Evolutionary conservation across 2,888 invertebrate genomes (phyloP), one percentile per base, ranked within the genome.

Genomic region (Lasioglossum vierecki): DNA sequence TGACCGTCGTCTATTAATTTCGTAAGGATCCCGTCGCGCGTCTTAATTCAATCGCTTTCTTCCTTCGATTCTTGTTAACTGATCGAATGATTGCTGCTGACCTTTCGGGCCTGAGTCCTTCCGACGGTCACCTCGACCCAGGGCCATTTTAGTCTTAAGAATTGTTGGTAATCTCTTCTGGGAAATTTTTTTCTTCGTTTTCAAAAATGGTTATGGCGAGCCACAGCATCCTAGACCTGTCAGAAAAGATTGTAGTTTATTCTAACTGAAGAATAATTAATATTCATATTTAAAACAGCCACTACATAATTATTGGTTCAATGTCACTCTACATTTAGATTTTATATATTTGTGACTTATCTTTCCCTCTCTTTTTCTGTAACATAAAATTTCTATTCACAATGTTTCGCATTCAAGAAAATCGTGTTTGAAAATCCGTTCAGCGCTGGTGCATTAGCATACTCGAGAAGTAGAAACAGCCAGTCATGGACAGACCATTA

Each of bases 1-100:
- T 53, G 53, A 49, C 75, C 60, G 39, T 68, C 41, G 68, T 39
- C 68, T 68, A 84, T 84, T 83, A 76, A 83, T 77, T 83, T 76
- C 63, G 66, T 57, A 9, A 72, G 72, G 46, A 63, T 76, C 22
- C 66, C 73, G 83, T 66, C 53, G 22, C 72, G 76, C 82, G 76
- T 83, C 72, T 83, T 76, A 76, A 82, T 53, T 53, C 5, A 1
- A n/a, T 35, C 35, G 66, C 9, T 66, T 8, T 18, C 66, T 35
- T 22, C 66, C 26, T 60, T 35, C 22, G 35, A 35, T 35, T 35
- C 30, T 66, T 66, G 66, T 66, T 66, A 22, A 22, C 66, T 8
- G 66, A 66, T 66, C 66, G 18, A 66, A 66, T 4, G 30, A 15
- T 30, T 4, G 35, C 35, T 9, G 30, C 35, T 9, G 30, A 30